Evolutionary conservation across 2,797 vertebrate genomes (phyloP).

Genomic region (Crypturellus tataupa): DNA sequence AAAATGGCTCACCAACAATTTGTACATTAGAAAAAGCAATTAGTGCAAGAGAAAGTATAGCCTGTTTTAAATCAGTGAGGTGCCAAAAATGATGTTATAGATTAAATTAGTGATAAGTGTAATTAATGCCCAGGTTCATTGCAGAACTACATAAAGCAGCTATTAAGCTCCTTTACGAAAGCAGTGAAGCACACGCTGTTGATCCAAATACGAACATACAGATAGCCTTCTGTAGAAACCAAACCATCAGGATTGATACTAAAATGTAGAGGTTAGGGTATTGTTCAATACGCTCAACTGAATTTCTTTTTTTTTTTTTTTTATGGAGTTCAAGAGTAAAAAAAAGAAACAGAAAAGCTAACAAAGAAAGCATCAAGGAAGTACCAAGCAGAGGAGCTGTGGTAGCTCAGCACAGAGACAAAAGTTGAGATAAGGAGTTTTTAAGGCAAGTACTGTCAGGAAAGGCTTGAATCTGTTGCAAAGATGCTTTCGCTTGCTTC

Average conservation of each 20-base stretch:
- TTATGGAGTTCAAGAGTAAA: not conserved
- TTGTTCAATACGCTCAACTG: not conserved
- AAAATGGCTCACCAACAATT: not conserved
- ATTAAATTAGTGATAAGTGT: not conserved
- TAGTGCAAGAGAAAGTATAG: not conserved
- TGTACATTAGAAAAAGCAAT: not conserved
- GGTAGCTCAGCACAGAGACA: not conserved
- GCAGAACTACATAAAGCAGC: not conserved
- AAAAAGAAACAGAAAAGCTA: not conserved
- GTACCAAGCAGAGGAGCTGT: not conserved
- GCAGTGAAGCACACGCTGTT: not conserved
- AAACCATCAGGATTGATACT: not conserved
- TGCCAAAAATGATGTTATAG: not conserved
- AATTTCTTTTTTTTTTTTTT: not conserved
- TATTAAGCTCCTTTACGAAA: not conserved
- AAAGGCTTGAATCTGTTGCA: constrained; percentile 6
- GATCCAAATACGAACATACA: not conserved
- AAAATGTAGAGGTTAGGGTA: not conserved
- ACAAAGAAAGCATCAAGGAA: not conserved
- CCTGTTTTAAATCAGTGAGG: not conserved
- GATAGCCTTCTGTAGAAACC: not conserved
- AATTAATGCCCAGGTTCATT: not conserved
- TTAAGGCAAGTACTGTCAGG: not conserved
- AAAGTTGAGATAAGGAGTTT: not conserved
- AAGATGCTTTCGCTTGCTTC: constrained; percentile 37